phyloP scores from a whole-genome alignment of 2,888 invertebrate species.

The Busseola fusca region DNA sequence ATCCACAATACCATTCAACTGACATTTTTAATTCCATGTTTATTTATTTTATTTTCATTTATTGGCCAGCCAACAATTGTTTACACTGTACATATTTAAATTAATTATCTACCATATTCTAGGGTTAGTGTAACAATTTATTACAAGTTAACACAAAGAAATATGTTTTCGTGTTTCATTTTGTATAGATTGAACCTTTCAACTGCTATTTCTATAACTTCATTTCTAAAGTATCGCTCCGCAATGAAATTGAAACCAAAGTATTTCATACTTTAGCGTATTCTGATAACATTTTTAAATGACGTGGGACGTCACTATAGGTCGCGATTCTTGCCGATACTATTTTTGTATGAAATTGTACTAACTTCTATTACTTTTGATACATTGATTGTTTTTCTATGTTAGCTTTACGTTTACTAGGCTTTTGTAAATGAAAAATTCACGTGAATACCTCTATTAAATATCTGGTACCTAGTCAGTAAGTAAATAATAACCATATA shows the following conservation, averaged over 20 bases:
- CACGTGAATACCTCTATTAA: constrained; percentile 20
- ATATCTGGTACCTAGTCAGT: constrained; percentile 11
- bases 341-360: constrained; percentile 43
- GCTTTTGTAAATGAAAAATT: constrained; percentile 46
- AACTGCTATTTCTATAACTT: constrained; percentile 27
- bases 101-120: too few relatives aligned
- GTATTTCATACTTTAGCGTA: constrained; percentile 19
- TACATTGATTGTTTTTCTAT: constrained; percentile 45
- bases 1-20: neutral
- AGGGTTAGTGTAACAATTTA: too few relatives aligned
- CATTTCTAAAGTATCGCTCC: constrained; percentile 28
- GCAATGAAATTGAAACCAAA: constrained; percentile 27
- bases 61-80: too few relatives aligned
- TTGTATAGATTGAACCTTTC: constrained; percentile 23
- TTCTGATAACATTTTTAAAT: constrained; percentile 18
- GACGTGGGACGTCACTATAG: constrained; percentile 29
- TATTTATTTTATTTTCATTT: too few relatives aligned
- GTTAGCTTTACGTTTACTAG: constrained; percentile 27
- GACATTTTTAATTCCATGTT: constrained; percentile 18
- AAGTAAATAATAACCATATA: constrained; percentile 1
- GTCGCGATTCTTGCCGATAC: constrained; percentile 36
- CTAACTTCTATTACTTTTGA: constrained; percentile 49
- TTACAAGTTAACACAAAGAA: too few relatives aligned
- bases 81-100: too few relatives aligned
- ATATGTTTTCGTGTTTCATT: constrained; percentile 29